Evolutionary conservation across 2,888 invertebrate genomes (phyloP), one percentile per base, ranked within the genome.

Genomic region (Trypoxylon attenuatum): DNA sequence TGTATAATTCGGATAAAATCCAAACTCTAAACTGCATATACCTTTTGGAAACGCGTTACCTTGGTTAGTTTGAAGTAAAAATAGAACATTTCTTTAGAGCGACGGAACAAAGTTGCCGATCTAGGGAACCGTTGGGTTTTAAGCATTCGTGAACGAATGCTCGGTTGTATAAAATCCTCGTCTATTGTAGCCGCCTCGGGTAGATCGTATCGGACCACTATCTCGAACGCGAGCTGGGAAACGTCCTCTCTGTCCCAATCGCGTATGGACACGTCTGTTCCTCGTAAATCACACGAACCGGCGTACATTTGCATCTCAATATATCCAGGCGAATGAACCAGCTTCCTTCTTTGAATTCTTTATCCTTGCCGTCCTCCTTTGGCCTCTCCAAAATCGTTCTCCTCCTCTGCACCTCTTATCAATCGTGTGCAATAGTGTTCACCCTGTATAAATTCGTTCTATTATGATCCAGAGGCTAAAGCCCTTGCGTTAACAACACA

Each of bases 271-370:
- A 65, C 70, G 69, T 69, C 55, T 61, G 69, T 65, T 68, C 63
- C 70, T 81, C 80, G 73, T 81, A 81, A 81, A 81, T 81, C 81
- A 81, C 77, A 43, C 52, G 59, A 42, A 57, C 67, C 52, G 50
- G 29, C 61, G 60, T 46, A 64, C 73, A 80, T 81, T 81, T 81
- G 76, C 81, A 81, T 81, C 69, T 80, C 71, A 80, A 80, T 79
- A 76, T 71, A 61, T 60, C 64, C 38, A 33, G 60, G 29, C 65
- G 51, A 71, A 58, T 57, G 55, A 67, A 33, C 45, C 39, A 13
- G 25, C 43, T 18, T 41, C 25, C 18, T 60, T 47, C 61, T 49
- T 27, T 39, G 25, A 22, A 49, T 45, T 57, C 25, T 46, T 53
- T 22, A 15, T 33, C 22, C n/a, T 49, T 21, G n/a, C 18, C 52